phyloP scores from a whole-genome alignment of 2,888 invertebrate species.

The Tetragnatha montana region DNA sequence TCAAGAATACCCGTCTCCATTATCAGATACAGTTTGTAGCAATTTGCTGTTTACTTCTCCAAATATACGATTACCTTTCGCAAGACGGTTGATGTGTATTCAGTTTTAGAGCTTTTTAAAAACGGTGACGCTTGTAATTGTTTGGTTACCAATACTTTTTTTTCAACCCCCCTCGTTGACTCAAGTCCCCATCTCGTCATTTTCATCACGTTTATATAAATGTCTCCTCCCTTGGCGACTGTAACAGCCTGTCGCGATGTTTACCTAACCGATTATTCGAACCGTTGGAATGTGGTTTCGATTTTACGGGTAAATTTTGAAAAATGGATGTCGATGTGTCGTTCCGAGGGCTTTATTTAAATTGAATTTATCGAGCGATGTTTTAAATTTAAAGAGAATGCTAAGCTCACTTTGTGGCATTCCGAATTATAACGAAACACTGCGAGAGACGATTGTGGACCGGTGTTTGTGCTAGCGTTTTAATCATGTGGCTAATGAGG shows the following conservation, averaged over 20 bases:
- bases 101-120: slow-evolving; percentile 59
- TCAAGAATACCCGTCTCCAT: slow-evolving; percentile 50
- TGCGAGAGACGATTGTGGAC: not conserved
- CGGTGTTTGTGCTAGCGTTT: not conserved
- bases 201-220: not conserved
- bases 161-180: not conserved
- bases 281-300: not conserved
- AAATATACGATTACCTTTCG: slow-evolving; percentile 55
- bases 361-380: not conserved
- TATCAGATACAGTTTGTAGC: slow-evolving; percentile 54
- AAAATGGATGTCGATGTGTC: not conserved
- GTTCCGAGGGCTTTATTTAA: not conserved
- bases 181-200: not conserved
- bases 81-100: slow-evolving; percentile 18
- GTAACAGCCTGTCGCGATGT: not conserved
- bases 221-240: not conserved
- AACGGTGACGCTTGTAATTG: slow-evolving; percentile 48
- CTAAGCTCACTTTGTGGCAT: not conserved
- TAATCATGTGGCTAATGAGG: not conserved
- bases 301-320: not conserved
- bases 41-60: slow-evolving; percentile 57
- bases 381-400: not conserved
- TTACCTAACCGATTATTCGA: not conserved
- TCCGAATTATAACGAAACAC: not conserved
- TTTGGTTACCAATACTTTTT: slow-evolving; percentile 18